A percentile compares a stretch with the other conserved stretches of the same genome.
These are phyloP conservation scores for Formicarius rufipectus DNA, from an alignment of 2,113 vertebrate species.

Conservation along the genomic window DNA sequence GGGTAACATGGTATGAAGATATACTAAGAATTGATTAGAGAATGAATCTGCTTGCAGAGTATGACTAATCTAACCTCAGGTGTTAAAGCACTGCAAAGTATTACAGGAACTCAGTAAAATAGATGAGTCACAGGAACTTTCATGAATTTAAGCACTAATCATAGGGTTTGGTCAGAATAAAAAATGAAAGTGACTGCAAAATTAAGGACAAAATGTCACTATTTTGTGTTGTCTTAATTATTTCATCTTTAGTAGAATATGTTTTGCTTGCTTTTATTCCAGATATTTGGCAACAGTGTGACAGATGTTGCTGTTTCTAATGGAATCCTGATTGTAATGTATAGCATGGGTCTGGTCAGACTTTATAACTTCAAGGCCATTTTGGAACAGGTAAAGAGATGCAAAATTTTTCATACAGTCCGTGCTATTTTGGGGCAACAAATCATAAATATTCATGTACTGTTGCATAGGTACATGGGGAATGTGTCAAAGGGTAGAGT, in stretches of 20 bases:
- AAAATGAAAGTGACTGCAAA: neutral
- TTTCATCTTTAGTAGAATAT: slow-evolving; percentile 25
- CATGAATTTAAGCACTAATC: neutral
- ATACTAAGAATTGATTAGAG: neutral
- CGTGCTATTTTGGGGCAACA: neutral
- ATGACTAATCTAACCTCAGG: neutral
- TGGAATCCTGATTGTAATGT: slow-evolving; percentile 89
- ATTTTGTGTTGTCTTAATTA: slow-evolving; percentile 4
- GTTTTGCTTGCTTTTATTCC: slow-evolving; percentile 35
- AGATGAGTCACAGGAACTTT: neutral
- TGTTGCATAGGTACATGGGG: neutral
- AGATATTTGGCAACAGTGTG: slow-evolving; percentile 90
- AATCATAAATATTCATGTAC: neutral
- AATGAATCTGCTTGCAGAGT: neutral
- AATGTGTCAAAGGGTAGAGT: neutral
- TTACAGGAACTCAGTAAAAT: neutral
- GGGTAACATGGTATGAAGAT: neutral
- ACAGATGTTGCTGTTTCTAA: slow-evolving; percentile 89
- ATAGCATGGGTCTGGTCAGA: slow-evolving; percentile 87
- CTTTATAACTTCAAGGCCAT: slow-evolving; percentile 93
- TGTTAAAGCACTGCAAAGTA: neutral
- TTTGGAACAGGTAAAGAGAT: slow-evolving; percentile 80
- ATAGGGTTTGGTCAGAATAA: neutral
- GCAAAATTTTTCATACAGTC: neutral
- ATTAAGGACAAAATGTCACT: neutral